A percentile compares a stretch with the other conserved stretches of the same genome.
Conservation (phyloP, 2,797 vertebrate genomes). For the Garrulus glandarius region DNA sequence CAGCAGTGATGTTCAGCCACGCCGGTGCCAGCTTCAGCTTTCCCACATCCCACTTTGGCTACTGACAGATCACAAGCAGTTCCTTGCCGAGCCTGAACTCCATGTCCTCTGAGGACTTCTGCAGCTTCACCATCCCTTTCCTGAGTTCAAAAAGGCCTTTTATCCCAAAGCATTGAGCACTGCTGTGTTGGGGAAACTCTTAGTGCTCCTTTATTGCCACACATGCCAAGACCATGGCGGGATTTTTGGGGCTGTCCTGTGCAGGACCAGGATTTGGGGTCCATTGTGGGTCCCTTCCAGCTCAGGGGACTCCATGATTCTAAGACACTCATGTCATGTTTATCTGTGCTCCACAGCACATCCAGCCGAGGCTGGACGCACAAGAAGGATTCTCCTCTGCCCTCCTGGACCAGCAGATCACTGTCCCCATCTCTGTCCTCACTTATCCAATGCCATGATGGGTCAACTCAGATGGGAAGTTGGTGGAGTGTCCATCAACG, state of each 20-base stretch:
- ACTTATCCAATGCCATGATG: rapidly evolving
- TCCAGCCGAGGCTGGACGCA: background rate
- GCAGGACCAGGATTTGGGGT: background rate
- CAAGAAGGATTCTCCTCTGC: background rate
- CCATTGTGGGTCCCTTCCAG: background rate
- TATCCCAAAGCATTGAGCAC: background rate
- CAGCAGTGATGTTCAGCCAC: rapidly evolving
- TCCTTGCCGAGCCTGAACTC: background rate
- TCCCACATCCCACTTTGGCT: rapidly evolving
- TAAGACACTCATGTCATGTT: background rate
- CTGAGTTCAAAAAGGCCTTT: background rate
- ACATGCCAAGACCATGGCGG: background rate
- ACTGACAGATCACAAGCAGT: background rate
- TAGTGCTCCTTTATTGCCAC: background rate
- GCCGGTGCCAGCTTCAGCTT: background rate
- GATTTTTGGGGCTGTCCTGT: background rate
- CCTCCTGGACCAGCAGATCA: background rate
- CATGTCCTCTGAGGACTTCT: background rate
- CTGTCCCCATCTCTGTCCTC: background rate
- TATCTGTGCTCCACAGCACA: background rate
- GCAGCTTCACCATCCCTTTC: background rate
- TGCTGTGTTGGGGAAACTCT: background rate
- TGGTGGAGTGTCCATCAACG: background rate
- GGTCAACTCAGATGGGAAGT: background rate
- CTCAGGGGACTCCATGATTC: background rate